Percentiles rank a stretch among this genome's conserved stretches.
Conservation (phyloP, 2,113 vertebrate species). For the Mastomys natalensis region DNA sequence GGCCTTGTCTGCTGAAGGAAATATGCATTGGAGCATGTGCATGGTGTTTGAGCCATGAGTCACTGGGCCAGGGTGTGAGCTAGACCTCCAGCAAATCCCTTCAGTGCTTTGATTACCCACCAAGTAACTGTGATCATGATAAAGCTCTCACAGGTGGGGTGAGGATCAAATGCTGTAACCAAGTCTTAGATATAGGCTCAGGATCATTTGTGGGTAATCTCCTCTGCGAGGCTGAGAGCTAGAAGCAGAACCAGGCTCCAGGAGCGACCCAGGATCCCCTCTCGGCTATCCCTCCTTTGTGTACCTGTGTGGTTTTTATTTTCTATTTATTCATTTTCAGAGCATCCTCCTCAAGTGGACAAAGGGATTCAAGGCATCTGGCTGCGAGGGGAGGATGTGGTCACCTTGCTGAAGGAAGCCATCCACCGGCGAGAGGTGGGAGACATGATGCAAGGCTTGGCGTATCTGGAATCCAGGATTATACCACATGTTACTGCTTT, state of each 20-base stretch:
- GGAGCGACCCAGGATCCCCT: background rate
- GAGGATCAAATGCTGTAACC: background rate
- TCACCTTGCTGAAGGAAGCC: slow-evolving; percentile 94
- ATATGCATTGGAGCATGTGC: background rate
- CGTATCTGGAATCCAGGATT: background rate
- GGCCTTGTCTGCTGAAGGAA: background rate
- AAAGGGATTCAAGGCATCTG: slow-evolving; percentile 96
- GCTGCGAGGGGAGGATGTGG: slow-evolving; percentile 96
- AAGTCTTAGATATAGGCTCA: no score
- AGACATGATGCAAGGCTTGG: accelerated
- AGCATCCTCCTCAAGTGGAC: slow-evolving; percentile 97
- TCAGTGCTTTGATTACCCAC: background rate
- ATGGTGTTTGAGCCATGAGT: background rate
- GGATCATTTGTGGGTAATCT: background rate
- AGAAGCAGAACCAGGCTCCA: background rate
- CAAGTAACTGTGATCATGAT: background rate
- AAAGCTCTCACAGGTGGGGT: background rate
- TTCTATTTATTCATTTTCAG: slow-evolving; percentile 80
- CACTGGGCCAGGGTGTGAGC: background rate
- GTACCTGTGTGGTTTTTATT: background rate
- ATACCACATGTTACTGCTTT: background rate
- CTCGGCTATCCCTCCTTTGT: background rate
- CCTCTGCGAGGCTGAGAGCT: background rate
- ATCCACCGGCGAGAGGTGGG: slow-evolving; percentile 92
- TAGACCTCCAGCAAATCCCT: background rate